These are phyloP conservation scores for Sphaeramia orbicularis DNA, from an alignment of 2,797 vertebrate genomes.

Conservation along the genomic window DNA sequence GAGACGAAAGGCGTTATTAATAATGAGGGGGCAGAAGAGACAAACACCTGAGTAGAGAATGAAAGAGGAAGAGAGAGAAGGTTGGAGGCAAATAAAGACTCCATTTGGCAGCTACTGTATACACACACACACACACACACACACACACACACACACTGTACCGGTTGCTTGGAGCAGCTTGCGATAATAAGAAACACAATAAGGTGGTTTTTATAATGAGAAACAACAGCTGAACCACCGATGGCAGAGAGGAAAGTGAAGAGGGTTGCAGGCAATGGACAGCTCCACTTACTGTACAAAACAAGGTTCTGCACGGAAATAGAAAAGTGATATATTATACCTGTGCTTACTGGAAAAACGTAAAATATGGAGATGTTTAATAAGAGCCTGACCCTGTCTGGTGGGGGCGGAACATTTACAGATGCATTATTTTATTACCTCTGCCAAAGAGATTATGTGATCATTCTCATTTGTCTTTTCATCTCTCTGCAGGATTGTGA, in stretches of 20 bases:
- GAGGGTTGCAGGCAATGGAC: slow-evolving; percentile 68
- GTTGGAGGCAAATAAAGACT: slow-evolving; percentile 77
- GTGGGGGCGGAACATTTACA: slow-evolving; percentile 6
- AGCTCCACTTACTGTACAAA: slow-evolving; percentile 74
- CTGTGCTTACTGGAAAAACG: slow-evolving; percentile 26
- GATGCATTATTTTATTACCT: slow-evolving; percentile 4
- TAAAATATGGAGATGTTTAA: slow-evolving; percentile 31
- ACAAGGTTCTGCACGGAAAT: slow-evolving; percentile 53
- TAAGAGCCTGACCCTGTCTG: slow-evolving; percentile 20
- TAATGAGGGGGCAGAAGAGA: slow-evolving; percentile 79
- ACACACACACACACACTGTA: slow-evolving; percentile 54
- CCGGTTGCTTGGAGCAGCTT: slow-evolving; percentile 79
- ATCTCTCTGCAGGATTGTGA: no score
- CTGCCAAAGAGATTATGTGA: no score
- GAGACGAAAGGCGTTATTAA: slow-evolving; percentile 54
- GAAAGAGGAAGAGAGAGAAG: slow-evolving; percentile 42
- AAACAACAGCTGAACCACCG: slow-evolving; percentile 83
- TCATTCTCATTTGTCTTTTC: no score
- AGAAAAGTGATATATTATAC: slow-evolving; percentile 53
- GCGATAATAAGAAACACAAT: slow-evolving; percentile 84
- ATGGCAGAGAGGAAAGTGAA: slow-evolving; percentile 66
- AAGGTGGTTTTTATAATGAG: slow-evolving; percentile 84
- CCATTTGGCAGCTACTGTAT: slow-evolving; percentile 73
- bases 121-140: slow-evolving; percentile 39
- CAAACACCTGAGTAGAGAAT: slow-evolving; percentile 74